These are phyloP conservation scores for Drosophila erecta DNA, from an alignment of 1,140 invertebrate genomes.

Conservation along the genomic window DNA sequence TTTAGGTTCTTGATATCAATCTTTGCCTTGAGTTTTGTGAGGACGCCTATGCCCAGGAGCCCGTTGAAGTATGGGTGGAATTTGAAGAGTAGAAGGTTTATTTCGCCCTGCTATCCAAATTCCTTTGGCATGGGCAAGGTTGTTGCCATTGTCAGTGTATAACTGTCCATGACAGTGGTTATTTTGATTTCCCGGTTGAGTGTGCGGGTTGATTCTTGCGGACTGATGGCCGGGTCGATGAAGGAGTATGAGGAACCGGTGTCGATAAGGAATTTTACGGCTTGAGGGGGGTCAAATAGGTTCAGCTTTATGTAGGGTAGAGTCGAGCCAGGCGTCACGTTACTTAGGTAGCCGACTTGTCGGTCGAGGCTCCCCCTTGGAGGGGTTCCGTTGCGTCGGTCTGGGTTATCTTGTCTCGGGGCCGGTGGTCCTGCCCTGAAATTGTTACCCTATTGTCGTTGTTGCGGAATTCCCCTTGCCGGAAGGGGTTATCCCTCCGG, in stretches of 20 bases:
- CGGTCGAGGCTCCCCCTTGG: constrained; percentile 1
- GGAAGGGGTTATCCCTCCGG: neutral
- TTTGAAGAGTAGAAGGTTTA: too few relatives aligned
- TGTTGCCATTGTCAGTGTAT: neutral
- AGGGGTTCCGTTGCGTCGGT: neutral
- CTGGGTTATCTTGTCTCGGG: neutral
- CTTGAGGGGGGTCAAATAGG: neutral
- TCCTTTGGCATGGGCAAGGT: too few relatives aligned
- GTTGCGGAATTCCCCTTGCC: neutral
- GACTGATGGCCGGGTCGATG: neutral
- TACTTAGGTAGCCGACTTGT: constrained; percentile 3
- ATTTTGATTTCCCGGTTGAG: neutral
- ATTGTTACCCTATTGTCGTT: neutral
- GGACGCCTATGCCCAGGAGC: too few relatives aligned
- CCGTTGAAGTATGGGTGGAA: too few relatives aligned
- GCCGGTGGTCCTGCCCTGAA: neutral
- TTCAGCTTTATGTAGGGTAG: neutral
- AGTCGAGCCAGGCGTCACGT: neutral
- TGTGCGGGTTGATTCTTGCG: neutral
- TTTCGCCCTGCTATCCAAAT: too few relatives aligned
- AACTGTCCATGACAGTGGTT: neutral
- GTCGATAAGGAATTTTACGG: constrained; percentile 9
- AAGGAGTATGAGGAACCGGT: constrained; percentile 16
- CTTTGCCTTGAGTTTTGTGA: too few relatives aligned
- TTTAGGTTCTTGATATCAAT: too few relatives aligned